Evolutionary conservation across 1,140 invertebrate species (phyloP).

Genomic region (Hetaerina americana): DNA sequence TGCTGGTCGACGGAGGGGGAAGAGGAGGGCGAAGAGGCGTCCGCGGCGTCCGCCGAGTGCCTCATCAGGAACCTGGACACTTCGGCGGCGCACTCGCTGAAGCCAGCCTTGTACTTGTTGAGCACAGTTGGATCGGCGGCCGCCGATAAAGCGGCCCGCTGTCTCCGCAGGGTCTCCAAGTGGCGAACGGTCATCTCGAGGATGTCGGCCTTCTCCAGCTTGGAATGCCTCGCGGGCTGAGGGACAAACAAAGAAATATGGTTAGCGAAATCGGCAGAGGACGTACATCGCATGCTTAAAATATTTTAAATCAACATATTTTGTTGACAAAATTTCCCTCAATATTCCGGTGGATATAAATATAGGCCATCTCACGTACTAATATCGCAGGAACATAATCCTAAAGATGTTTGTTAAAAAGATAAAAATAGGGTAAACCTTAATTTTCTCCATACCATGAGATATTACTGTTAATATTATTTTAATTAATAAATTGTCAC

Average conservation of each 20-base stretch:
- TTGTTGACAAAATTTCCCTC: no score
- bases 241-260: conserved; percentile 25
- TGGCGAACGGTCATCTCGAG: conserved; percentile 94
- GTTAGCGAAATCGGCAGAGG: background rate
- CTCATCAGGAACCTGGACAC: conserved; percentile 39
- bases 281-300: no score
- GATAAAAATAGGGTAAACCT: no score
- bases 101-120: conserved; percentile 78
- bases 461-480: no score
- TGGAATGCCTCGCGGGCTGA: conserved; percentile 80
- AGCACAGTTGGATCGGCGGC: conserved; percentile 61
- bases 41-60: conserved; percentile 17
- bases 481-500: no score
- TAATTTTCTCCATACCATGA: no score
- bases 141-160: conserved; percentile 55
- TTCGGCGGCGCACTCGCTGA: conserved; percentile 74
- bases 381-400: no score
- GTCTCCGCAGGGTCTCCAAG: conserved; percentile 65
- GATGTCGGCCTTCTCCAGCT: conserved; percentile 94
- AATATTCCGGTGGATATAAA: no score
- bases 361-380: no score
- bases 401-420: no score
- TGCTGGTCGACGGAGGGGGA: conserved; percentile 57
- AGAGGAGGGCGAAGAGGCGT: no score
- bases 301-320: no score